Conservation (phyloP, 2,888 invertebrate genomes). For the Cantharis flavilabris region DNA sequence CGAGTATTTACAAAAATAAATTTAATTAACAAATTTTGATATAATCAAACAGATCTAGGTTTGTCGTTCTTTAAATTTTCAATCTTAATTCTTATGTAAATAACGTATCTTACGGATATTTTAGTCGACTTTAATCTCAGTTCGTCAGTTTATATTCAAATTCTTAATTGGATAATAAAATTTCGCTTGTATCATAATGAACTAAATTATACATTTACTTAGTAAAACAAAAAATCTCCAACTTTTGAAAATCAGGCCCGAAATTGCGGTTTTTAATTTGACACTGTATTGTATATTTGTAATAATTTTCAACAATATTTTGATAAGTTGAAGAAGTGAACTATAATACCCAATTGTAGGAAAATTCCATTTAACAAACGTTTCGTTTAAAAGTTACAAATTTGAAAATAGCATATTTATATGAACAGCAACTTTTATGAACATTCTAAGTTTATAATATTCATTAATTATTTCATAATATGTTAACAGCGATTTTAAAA, state of each 20-base stretch:
- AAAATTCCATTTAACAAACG: too few relatives aligned
- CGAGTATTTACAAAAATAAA: not conserved
- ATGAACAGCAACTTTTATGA: too few relatives aligned
- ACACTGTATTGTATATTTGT: not conserved
- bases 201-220: not conserved
- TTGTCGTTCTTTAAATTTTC: not conserved
- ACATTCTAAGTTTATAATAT: too few relatives aligned
- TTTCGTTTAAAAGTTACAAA: too few relatives aligned
- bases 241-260: too few relatives aligned
- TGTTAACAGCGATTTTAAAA: too few relatives aligned
- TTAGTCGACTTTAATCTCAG: not conserved
- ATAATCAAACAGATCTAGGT: not conserved
- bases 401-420: too few relatives aligned
- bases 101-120: not conserved
- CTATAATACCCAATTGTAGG: too few relatives aligned
- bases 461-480: too few relatives aligned
- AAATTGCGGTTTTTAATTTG: not conserved
- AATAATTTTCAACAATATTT: too few relatives aligned
- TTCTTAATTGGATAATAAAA: not conserved
- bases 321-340: too few relatives aligned
- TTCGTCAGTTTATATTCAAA: not conserved
- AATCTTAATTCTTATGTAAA: not conserved
- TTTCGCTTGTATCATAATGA: not conserved
- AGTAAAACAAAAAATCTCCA: not conserved
- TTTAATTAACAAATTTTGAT: not conserved